Conservation (phyloP, 2,888 invertebrate species). For the Patella depressa region DNA sequence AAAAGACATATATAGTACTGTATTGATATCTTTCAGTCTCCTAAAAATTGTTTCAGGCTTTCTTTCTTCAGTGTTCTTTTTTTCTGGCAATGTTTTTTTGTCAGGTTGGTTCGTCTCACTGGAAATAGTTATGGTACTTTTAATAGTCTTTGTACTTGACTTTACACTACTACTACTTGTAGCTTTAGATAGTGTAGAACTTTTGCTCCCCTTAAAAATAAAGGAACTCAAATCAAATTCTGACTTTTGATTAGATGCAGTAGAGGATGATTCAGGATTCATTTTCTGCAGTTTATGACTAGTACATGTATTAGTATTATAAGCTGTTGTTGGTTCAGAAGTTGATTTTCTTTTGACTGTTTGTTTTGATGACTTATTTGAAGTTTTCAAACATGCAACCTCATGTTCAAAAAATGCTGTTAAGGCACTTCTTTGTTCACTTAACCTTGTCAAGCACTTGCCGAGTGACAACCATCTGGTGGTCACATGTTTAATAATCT, state of each 20-base stretch:
- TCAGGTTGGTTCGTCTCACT: too few relatives aligned
- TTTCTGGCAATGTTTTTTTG: not conserved
- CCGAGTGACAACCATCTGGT: conserved; percentile 26
- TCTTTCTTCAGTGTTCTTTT: not conserved
- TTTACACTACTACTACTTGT: conserved; percentile 23
- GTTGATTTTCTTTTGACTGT: not conserved
- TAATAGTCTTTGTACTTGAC: too few relatives aligned
- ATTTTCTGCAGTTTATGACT: too few relatives aligned
- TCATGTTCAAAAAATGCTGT: conserved; percentile 23
- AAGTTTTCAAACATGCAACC: not conserved
- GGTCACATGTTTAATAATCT: conserved; percentile 19
- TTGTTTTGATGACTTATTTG: not conserved
- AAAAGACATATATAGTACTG: conserved; percentile 20
- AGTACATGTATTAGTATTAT: too few relatives aligned
- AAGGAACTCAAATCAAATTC: not conserved
- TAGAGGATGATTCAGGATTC: not conserved
- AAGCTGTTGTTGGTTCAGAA: too few relatives aligned
- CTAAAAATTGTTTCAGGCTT: not conserved
- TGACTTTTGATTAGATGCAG: not conserved
- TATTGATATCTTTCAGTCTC: not conserved
- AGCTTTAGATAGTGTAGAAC: not conserved
- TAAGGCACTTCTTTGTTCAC: conserved; percentile 27
- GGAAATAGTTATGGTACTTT: too few relatives aligned
- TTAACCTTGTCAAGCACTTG: conserved; percentile 19
- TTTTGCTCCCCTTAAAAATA: conserved; percentile 1